Evolutionary conservation across 2,113 vertebrate species (phyloP), one percentile per base, ranked within the genome.

Genomic region (Alligator mississippiensis): DNA sequence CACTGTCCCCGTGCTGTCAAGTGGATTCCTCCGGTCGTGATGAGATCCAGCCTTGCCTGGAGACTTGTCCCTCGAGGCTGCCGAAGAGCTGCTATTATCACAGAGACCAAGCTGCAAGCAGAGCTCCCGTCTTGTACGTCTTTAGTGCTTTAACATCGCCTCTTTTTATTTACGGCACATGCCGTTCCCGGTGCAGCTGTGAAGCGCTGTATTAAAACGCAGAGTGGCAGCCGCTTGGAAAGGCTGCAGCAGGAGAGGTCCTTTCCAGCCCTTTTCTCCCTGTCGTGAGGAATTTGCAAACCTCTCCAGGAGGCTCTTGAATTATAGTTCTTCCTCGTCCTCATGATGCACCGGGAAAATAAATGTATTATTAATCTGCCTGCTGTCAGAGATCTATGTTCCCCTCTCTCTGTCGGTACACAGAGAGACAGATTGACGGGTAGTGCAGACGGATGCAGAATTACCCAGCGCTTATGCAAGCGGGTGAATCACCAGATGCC

Each of bases 281-380:
- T 93, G 57, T 80, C 47, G 2, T 90, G 89, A 95, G 80, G 93
- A 95, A 96, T 93, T 93, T 66, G 3, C 66, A 94, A 94, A 96
- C 77, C 94, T 97, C 89, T 94, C 80, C 89, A 92, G 89, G 88
- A 97, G 94, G 72, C 91, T 87, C 94, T 96, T 96, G 94, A 97
- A 94, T 97, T 95, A 95, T 1, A 0, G 90, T 80, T 93, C 94
- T 96, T 92, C 93, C 93, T 94, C 94, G 95, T 95, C 94, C 81
- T 97, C 91, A 75, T 47, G 91, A 96, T 93, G 47, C 86, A 95
- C 18, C 68, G 84, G 88, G 90, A 95, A 96, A 97, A 96, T 92
- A 93, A 94, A 93, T 94, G 84, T 86, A 88, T 93, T 97, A 96
- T 95, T 97, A 95, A 96, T 94, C 84, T 78, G 82, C 82, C 90